A percentile compares a stretch with the other conserved stretches of the same genome.
phyloP scores from a whole-genome alignment of 1,140 invertebrate species.

The Platyura marginata region DNA sequence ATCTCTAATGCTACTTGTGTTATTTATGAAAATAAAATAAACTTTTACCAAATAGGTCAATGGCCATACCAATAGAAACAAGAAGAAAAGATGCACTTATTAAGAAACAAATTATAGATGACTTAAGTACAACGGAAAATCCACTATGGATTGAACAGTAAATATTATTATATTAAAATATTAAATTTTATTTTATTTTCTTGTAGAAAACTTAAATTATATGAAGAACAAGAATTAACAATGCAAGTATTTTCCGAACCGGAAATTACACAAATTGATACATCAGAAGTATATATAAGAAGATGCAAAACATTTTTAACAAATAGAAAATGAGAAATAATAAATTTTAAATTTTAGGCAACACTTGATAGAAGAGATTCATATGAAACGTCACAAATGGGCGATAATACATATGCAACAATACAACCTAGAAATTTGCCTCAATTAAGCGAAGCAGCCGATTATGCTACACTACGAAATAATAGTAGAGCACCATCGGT shows the following conservation, averaged over 20 bases:
- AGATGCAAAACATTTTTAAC: too few relatives aligned
- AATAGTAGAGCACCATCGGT: conserved; percentile 18
- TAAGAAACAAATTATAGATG: conserved; percentile 63
- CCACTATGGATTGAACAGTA: conserved; percentile 84
- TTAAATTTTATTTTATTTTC: conserved; percentile 4
- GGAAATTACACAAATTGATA: conserved; percentile 17
- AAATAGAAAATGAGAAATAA: too few relatives aligned
- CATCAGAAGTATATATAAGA: conserved; percentile 10
- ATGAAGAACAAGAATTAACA: conserved; percentile 82
- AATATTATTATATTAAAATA: too few relatives aligned
- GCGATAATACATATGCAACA: conserved; percentile 72
- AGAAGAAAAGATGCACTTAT: conserved; percentile 54
- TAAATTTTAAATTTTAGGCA: too few relatives aligned
- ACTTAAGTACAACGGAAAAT: conserved; percentile 77
- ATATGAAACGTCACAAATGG: conserved; percentile 27
- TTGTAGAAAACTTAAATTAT: conserved; percentile 62
- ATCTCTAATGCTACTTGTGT: neutral
- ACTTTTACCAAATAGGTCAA: too few relatives aligned
- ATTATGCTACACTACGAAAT: conserved; percentile 45
- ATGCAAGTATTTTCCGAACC: conserved; percentile 81
- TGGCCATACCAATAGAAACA: conserved; percentile 37
- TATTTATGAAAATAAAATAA: too few relatives aligned
- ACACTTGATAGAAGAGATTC: conserved; percentile 18
- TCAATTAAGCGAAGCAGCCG: conserved; percentile 35
- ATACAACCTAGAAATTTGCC: conserved; percentile 49